Base-by-base conservation (phyloP, 2,797 vertebrate species). In the Podarcis siculus region DNA sequence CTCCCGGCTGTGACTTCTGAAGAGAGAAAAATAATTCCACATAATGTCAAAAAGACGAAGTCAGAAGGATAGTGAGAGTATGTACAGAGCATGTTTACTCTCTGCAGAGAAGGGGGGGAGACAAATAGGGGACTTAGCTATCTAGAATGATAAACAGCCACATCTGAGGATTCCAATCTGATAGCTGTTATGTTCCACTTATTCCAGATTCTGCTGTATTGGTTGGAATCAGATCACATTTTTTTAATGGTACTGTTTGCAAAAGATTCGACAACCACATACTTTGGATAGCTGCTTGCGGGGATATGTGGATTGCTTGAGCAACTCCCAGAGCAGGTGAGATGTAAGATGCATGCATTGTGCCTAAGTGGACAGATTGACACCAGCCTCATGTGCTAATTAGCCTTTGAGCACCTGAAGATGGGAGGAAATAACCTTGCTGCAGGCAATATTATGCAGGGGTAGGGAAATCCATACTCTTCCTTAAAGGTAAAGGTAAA, bases 101-200 rank as follows among this genome's bases (percentile, higher is more conserved):
- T 76, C 39, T 88, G 76, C 75, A 79, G 23, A 79, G 49, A 90
- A 89, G 87, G 79, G 86, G 76, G 85, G 61, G 86, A 39, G 13
- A 55, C 4, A 2, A 1, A 61, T 0, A 42, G 32, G 21, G 67
- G 2, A 35, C 69, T 85, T 75, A 58, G 71, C 39, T 23, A 39
- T 82, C 86, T 72, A 13, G 0, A 42, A 42, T 42, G 42, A 0
- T 80, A 58, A 85, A 85, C 37, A 80, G 32, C 83, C 79, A 61
- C 42, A 61, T 35, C 66, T 55, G 37, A 66, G 39, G 23, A 0
- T 8, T 21, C 58, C 71, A 27, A 35, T 91, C 72, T 81, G 81
- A 90, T 84, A 94, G 90, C 67, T 85, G 83, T 81, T 75, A 58
- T 15, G 30, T 85, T 89, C 81, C 21, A 79, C 17, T 85, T 76